Base-by-base conservation (phyloP, 2,888 invertebrate genomes). In the Lacanobia oleracea region DNA sequence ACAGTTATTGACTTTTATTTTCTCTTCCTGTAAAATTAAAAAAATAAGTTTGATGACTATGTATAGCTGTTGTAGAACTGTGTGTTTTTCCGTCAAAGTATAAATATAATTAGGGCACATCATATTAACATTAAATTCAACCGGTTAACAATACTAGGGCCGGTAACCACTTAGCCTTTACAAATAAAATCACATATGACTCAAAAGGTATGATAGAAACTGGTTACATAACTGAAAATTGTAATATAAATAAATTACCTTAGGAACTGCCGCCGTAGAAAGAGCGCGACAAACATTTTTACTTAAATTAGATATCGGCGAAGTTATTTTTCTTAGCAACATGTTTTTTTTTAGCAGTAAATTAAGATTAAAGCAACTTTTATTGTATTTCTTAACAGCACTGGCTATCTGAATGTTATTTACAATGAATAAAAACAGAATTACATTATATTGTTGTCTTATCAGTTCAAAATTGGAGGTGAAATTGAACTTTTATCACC, bases 1-100 rank as follows among this genome's bases (percentile, higher is more conserved):
- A 82, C 95, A 94, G 57, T 96, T 92, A n/a, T 96, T 96, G 0
- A 98, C 96, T 83, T 96, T 94, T 21, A 98, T 93, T 91, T 97
- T 97, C 37, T 96, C 91, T 90, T 98, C 97, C 97, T 97, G 86
- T 75, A 93, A 91, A 69, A 85, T 48, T 37, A 23, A 45, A 62
- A 57, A 27, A 40, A 23, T 23, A n/a, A 50, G 18, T 51, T 69
- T 40, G 40, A 48, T 72, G 18, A 45, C 33, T 21, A 10, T 40
- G 6, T 40, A 10, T 2, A 27, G 10, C 40, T 40, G 40, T 9
- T 40, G 9, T 40, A 9, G 40, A 40, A 10, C 40, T 40, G 40
- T 40, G 1, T 37, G 3, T 40, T 40, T 40, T 40, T 40, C 10
- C 10, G 14, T 1, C n/a, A 62, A 27, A 16, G 27, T 45, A 43